Evolutionary conservation across 2,113 vertebrate species (phyloP).

Genomic region (Trematomus loennbergii): DNA sequence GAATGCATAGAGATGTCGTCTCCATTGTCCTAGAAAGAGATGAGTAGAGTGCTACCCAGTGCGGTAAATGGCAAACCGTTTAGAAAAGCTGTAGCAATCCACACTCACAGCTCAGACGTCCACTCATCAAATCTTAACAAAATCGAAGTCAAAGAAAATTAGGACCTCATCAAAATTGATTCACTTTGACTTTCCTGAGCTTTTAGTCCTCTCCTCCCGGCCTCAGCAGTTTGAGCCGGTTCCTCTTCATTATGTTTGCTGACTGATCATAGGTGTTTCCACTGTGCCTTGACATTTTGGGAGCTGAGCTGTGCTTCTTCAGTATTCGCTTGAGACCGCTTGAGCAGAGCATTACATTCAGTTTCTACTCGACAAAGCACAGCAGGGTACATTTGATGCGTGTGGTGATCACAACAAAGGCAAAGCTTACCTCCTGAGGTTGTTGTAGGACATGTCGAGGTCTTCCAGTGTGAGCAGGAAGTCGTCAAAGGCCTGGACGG

Average conservation of each 20-base stretch:
- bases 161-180: conserved; percentile 62
- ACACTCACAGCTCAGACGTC: not conserved
- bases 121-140: conserved; percentile 26
- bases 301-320: conserved; percentile 21
- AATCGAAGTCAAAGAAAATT: conserved; percentile 54
- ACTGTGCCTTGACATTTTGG: conserved; percentile 16
- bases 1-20: conserved; percentile 10
- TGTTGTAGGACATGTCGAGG: conserved; percentile 94
- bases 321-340: not conserved
- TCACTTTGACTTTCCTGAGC: conserved; percentile 48
- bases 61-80: not conserved
- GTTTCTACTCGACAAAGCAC: conserved; percentile 31
- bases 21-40: conserved; percentile 33
- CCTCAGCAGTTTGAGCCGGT: conserved; percentile 49
- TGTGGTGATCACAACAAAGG: not conserved
- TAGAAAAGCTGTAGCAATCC: not conserved
- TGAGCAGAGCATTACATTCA: not conserved
- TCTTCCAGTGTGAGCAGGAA: conserved; percentile 90
- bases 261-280: conserved; percentile 23
- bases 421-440: conserved; percentile 81
- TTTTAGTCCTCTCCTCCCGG: conserved; percentile 13
- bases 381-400: not conserved
- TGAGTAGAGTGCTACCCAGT: conserved; percentile 7
- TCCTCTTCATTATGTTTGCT: conserved; percentile 36
- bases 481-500: conserved; percentile 88